Conservation (phyloP, 2,797 vertebrate genomes). For the Onychomys arenicola region DNA sequence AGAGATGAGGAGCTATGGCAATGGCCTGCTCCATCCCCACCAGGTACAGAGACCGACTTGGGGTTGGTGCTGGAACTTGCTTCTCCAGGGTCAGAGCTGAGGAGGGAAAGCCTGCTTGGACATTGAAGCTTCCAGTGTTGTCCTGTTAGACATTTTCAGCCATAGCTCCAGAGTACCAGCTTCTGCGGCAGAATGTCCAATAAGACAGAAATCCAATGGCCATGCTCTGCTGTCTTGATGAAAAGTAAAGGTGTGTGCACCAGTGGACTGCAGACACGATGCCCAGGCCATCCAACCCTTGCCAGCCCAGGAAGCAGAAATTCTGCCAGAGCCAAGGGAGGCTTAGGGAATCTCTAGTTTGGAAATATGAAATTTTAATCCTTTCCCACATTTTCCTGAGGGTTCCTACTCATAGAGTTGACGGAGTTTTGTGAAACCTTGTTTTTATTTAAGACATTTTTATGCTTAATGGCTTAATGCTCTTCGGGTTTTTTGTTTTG, state of each 20-base stretch:
- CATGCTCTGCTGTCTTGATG: neutral
- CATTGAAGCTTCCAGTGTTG: neutral
- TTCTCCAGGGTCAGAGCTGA: neutral
- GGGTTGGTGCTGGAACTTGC: neutral
- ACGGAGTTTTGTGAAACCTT: neutral
- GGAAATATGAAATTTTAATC: neutral
- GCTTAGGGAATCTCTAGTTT: neutral
- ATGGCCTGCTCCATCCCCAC: neutral
- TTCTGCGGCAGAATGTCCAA: neutral
- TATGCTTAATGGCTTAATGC: conserved; percentile 36
- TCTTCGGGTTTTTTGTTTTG: neutral
- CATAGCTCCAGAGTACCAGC: neutral
- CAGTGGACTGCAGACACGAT: neutral
- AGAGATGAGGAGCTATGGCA: neutral
- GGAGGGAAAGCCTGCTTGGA: neutral
- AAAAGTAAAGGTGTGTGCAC: neutral
- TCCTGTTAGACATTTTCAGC: neutral
- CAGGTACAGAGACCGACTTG: accelerated
- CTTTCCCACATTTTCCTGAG: neutral
- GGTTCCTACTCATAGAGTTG: neutral
- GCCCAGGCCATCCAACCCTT: neutral
- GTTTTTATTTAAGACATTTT: conserved; percentile 49
- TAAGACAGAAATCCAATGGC: neutral
- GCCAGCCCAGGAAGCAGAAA: neutral
- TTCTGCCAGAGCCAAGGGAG: neutral